Conservation (phyloP, 92 coral and sea anemone species). For the Epizoanthus fatuus region DNA sequence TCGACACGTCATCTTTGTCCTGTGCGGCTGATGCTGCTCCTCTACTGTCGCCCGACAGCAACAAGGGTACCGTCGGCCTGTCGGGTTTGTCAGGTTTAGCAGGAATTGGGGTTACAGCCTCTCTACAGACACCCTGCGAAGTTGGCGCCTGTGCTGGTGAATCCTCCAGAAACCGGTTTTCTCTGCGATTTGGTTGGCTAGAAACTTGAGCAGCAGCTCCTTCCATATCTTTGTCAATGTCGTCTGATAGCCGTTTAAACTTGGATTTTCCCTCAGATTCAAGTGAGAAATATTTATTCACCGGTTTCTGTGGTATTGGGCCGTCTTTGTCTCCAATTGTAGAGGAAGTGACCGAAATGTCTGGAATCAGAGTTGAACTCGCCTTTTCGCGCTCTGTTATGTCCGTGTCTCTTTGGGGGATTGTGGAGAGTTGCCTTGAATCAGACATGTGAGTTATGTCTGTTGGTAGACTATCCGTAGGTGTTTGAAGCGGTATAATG, state of each 20-base stretch:
- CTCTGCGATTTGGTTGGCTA: background rate
- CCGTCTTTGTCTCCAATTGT: background rate
- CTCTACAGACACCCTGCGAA: conserved; percentile 14
- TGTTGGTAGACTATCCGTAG: background rate
- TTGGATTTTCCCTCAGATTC: background rate
- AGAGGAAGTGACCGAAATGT: background rate
- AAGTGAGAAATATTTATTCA: background rate
- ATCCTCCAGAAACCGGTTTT: background rate
- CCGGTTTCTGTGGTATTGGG: background rate
- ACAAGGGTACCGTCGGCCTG: background rate
- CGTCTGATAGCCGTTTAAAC: background rate
- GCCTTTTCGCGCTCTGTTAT: background rate
- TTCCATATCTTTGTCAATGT: background rate
- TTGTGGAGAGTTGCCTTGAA: background rate
- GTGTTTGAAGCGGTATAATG: background rate
- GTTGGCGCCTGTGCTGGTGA: conserved; percentile 1
- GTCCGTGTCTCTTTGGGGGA: background rate
- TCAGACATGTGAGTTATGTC: background rate
- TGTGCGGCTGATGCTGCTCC: too few relatives aligned
- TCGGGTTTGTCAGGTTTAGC: background rate
- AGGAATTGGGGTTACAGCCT: background rate
- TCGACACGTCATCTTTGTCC: background rate
- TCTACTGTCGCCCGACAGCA: background rate
- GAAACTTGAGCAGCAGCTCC: background rate
- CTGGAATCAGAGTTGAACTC: background rate